Base-by-base conservation (phyloP, 2,888 invertebrate species). In the Blomia tropicalis region DNA sequence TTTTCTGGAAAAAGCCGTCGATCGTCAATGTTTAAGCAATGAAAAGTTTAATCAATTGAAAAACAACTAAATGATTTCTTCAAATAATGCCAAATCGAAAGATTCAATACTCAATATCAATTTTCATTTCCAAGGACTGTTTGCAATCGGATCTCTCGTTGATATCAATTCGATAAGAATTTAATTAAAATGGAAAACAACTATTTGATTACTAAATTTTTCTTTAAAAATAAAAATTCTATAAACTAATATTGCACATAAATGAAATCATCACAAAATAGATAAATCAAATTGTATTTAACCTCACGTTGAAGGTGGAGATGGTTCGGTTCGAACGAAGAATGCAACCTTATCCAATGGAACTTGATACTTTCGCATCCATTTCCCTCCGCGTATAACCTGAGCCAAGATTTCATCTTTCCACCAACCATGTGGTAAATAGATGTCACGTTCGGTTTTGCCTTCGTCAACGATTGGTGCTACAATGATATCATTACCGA, bases 371-470 rank as follows among this genome's bases (percentile, higher is more conserved):
- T 84, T 84, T 71, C 89, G 88, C 71, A 91, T 84, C 90, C 89
- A 90, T 65, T 89, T 80, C 67, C 83, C 87, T 1, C 91, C 90
- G 70, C 89, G 88, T 17, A 65, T 60, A 36, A 87, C 79, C 27
- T 86, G 87, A 0, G 84, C 84, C 72, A 88, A 87, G 68, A 88
- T 85, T 17, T 89, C 89, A 71, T 92, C 90, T 70, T 83, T 84
- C 93, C 93, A 93, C 0, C 88, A 84, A 0, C 92, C 95, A 29
- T 83, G 83, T 0, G 91, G 91, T 30, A 90, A 77, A 71, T 91
- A 91, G 63, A 93, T 85, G 63, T 73, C 69, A 85, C 90, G 66
- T 67, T 82, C 81, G 30, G 81, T 80, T 43, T 81, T 78, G 0
- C 83, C 83, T 0, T 81, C 79, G 59, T 82, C 77, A 32, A 91